Base-by-base conservation (phyloP, 1,140 invertebrate species). In the Contarinia nasturtii region DNA sequence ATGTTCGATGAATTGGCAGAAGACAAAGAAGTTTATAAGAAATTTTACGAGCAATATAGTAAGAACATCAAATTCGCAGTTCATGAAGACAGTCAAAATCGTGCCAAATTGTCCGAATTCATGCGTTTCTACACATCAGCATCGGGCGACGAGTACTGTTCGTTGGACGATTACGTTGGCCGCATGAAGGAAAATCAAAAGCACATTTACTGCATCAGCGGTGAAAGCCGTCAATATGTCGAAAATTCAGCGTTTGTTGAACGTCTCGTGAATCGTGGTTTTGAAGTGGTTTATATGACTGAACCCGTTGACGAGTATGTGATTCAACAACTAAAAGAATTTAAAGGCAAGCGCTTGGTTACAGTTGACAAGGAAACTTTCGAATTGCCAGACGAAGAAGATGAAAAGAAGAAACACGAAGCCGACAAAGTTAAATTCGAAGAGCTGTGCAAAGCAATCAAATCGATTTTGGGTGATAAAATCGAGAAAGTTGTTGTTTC, bases 241-340 rank as follows among this genome's bases (percentile, higher is more conserved):
- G 77, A 86, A 55, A 92, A 90, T 68, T 97, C 92, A 34, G 86
- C 94, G 1, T 98, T 98, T 60, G 93, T 98, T 50, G 95, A 98
- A 68, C 73, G 89, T 48, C 87, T 98, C 1, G 90, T 88, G 77
- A 97, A 94, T 60, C 82, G 92, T 60, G 94, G 93, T 42, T 94
- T 91, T 59, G 95, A 98, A 68, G 92, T 98, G 4, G 74, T 98
- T 12, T 98, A 97, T 77, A 97, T 98, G 93, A 85, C 83, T 12
- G 94, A 98, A 63, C 93, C 95, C 21, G 98, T 98, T 55, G 95
- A 98, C 71, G 94, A 98, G 66, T 98, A 98, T 63, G 91, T 93
- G 55, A 89, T 96, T 4, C 93, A 97, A 67, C 91, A 97, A 64
- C 71, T 98, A 70, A 97, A 92, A 67, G 92, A 98, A 65, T 98